Conservation (phyloP, 2,888 invertebrate species). For the Eupithecia centaureata region DNA sequence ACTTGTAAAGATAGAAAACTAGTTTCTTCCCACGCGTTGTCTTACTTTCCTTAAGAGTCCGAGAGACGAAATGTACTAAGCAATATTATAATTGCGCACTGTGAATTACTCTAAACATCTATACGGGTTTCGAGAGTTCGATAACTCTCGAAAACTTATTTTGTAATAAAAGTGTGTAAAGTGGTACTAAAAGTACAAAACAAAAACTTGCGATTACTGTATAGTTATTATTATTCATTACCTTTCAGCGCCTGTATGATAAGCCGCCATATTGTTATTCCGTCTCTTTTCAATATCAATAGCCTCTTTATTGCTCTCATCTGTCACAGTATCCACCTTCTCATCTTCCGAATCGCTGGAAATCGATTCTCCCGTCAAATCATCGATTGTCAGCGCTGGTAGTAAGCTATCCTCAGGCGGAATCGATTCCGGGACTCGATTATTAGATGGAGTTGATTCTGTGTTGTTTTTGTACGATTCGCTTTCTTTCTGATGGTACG, state of each 20-base stretch:
- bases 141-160: too few relatives aligned
- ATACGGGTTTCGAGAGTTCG: too few relatives aligned
- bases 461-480: slow-evolving; percentile 46
- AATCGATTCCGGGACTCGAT: slow-evolving; percentile 34
- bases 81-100: too few relatives aligned
- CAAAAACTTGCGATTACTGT: too few relatives aligned
- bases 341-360: slow-evolving; percentile 45
- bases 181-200: too few relatives aligned
- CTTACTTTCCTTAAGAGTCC: too few relatives aligned
- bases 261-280: slow-evolving; percentile 53
- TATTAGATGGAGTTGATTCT: slow-evolving; percentile 22
- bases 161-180: too few relatives aligned
- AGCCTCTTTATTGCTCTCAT: slow-evolving; percentile 37
- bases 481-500: slow-evolving; percentile 61
- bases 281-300: slow-evolving; percentile 43
- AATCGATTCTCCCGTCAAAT: slow-evolving; percentile 36
- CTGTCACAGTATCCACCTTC: slow-evolving; percentile 34
- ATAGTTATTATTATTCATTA: slow-evolving; percentile 41
- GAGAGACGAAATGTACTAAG: too few relatives aligned
- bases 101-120: too few relatives aligned
- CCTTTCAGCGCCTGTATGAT: slow-evolving; percentile 69
- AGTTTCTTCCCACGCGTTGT: too few relatives aligned
- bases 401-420: slow-evolving; percentile 50
- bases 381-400: slow-evolving; percentile 56
- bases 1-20: too few relatives aligned